A percentile compares a stretch with the other conserved stretches of the same genome.
These are phyloP conservation scores for Tamandua tetradactyla DNA, from an alignment of 2,797 vertebrate species.

Conservation along the genomic window DNA sequence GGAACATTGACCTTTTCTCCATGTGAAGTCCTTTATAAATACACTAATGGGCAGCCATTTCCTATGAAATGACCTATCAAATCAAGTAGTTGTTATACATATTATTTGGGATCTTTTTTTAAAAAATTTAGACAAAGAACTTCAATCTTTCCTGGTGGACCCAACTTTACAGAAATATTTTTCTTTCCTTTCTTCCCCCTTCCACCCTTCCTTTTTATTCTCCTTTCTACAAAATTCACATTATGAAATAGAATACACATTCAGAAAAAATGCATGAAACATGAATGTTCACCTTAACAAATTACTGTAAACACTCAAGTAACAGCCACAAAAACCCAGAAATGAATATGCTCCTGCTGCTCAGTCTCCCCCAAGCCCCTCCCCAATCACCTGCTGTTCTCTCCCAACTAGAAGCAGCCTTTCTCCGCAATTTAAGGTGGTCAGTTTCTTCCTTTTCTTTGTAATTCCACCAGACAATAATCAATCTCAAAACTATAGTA, in stretches of 20 bases:
- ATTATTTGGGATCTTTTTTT: conserved; percentile 35
- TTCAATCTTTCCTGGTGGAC: neutral
- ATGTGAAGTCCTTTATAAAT: conserved; percentile 53
- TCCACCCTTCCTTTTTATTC: neutral
- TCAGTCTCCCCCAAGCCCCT: neutral
- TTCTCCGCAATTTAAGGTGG: neutral
- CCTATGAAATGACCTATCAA: conserved; percentile 61
- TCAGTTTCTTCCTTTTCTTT: neutral
- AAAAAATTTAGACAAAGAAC: conserved; percentile 27
- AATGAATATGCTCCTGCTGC: neutral
- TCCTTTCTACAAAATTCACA: neutral
- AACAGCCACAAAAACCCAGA: neutral
- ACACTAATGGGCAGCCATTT: conserved; percentile 63
- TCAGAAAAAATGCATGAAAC: neutral
- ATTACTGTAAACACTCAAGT: neutral
- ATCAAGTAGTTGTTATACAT: conserved; percentile 41
- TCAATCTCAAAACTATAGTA: neutral
- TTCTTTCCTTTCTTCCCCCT: neutral
- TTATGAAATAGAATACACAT: neutral
- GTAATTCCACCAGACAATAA: neutral
- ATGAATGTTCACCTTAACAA: neutral
- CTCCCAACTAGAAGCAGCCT: neutral
- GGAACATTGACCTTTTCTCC: conserved; percentile 62
- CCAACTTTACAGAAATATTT: neutral
- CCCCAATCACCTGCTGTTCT: neutral